Evolutionary conservation across 2,113 vertebrate genomes (phyloP).

Genomic region (Psettodes erumei): DNA sequence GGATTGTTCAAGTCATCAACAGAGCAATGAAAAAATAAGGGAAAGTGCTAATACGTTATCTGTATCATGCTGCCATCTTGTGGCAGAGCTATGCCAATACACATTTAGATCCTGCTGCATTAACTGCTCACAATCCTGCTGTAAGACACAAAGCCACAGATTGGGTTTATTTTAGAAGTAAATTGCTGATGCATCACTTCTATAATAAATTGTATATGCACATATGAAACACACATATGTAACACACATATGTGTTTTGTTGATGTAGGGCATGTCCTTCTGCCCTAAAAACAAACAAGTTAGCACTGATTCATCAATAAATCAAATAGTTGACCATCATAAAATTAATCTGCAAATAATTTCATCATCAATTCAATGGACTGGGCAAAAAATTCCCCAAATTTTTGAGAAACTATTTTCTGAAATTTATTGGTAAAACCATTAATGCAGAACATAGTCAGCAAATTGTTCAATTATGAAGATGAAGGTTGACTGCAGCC

Average conservation of each 20-base stretch:
- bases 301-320: neutral
- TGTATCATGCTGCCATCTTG: slow-evolving; percentile 67
- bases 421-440: neutral
- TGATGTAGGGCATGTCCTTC: neutral
- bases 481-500: neutral
- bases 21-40: neutral
- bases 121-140: neutral
- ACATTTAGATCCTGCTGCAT: neutral
- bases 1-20: neutral
- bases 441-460: neutral
- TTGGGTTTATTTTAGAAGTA: neutral
- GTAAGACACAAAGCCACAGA: neutral
- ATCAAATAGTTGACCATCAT: neutral
- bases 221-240: neutral
- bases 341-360: neutral
- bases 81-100: slow-evolving; percentile 46
- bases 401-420: neutral
- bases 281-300: neutral
- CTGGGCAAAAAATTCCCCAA: neutral
- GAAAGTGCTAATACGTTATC: neutral
- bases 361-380: neutral
- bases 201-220: neutral
- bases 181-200: neutral
- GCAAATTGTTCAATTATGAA: neutral
- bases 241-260: neutral